Conservation (phyloP, 2,888 invertebrate species). For the Ellobium chinense region DNA sequence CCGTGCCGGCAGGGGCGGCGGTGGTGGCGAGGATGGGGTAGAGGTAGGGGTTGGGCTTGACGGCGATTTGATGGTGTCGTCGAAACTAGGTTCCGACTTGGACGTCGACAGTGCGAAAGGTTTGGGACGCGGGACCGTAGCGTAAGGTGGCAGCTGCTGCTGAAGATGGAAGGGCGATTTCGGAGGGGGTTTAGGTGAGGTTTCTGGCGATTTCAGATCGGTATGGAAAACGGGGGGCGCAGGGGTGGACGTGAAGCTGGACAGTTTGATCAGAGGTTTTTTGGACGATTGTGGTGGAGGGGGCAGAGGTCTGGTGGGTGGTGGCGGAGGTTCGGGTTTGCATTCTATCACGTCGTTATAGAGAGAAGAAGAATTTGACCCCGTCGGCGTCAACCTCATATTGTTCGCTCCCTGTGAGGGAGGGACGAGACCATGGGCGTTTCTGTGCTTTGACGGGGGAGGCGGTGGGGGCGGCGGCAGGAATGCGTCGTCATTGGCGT, state of each 20-base stretch:
- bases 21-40: constrained; percentile 4
- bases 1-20: background rate
- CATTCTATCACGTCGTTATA: background rate
- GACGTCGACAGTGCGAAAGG: background rate
- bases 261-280: background rate
- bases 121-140: background rate
- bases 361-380: background rate
- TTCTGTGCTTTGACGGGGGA: background rate
- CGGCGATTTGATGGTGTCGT: background rate
- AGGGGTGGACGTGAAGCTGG: background rate
- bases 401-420: background rate
- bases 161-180: background rate
- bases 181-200: background rate
- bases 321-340: background rate
- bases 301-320: background rate
- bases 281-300: background rate
- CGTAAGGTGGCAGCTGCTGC: background rate
- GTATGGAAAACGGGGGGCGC: background rate
- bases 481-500: background rate
- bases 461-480: background rate
- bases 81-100: background rate
- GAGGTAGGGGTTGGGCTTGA: background rate
- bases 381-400: background rate
- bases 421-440: background rate
- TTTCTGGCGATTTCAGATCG: background rate